phyloP scores from a whole-genome alignment of 2,888 invertebrate genomes.

The Arenicola marina region DNA sequence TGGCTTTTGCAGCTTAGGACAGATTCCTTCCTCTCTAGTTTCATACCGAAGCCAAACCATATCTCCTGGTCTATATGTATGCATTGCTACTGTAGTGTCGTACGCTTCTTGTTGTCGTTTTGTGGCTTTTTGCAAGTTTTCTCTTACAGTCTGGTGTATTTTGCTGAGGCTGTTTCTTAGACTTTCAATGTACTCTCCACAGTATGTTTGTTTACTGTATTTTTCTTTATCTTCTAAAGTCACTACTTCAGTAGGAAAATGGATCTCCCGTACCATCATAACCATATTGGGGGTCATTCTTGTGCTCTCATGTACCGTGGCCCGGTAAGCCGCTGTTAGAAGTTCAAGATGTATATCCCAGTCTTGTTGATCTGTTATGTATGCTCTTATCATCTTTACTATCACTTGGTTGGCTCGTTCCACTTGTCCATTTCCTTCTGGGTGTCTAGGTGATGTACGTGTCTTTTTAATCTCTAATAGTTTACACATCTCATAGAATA shows the following conservation, averaged over 20 bases:
- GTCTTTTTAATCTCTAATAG: constrained; percentile 21
- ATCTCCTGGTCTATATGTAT: not conserved
- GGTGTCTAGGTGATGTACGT: constrained; percentile 21
- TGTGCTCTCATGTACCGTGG: constrained; percentile 1
- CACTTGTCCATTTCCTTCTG: constrained; percentile 2
- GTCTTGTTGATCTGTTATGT: not conserved
- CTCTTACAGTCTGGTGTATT: not conserved
- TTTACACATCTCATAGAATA: too few relatives aligned
- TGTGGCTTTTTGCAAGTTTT: not conserved
- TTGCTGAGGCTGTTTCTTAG: not conserved
- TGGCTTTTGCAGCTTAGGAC: not conserved
- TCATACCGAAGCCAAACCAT: not conserved
- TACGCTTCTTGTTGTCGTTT: not conserved
- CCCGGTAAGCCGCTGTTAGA: not conserved
- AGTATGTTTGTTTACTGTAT: not conserved
- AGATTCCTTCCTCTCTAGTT: not conserved
- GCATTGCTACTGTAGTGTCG: not conserved
- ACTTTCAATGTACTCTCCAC: not conserved
- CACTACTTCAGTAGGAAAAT: not conserved
- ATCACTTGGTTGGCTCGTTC: not conserved
- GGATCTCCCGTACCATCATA: not conserved
- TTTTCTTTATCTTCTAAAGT: not conserved
- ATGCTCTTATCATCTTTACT: not conserved
- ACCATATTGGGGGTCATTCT: not conserved
- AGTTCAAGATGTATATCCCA: not conserved